Conservation (phyloP, 2,888 invertebrate genomes). For the Drosophila koepferae region DNA sequence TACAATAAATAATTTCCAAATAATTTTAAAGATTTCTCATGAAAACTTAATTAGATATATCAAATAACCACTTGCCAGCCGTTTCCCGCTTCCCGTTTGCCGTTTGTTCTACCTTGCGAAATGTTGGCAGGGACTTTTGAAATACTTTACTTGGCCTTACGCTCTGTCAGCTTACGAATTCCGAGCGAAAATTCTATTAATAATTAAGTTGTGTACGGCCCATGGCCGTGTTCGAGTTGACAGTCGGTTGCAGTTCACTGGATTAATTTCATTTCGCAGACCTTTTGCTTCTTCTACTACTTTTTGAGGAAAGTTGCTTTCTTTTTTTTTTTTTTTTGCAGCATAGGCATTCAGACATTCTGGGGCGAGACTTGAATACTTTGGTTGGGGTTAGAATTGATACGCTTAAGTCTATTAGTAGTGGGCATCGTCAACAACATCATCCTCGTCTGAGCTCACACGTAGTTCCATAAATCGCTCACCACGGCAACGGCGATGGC, state of each 20-base stretch:
- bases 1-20: neutral
- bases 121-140: neutral
- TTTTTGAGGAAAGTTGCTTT: conserved; percentile 14
- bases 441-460: conserved; percentile 22
- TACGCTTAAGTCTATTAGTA: conserved; percentile 60
- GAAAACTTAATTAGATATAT: conserved; percentile 2
- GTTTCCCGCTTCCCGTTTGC: conserved; percentile 3
- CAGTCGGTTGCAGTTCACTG: conserved; percentile 35
- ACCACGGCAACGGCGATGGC: conserved; percentile 7
- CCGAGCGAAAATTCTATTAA: conserved; percentile 32
- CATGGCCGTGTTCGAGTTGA: conserved; percentile 12
- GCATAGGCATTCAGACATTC: conserved; percentile 23
- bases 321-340: conserved; percentile 12
- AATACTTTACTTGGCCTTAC: conserved; percentile 1
- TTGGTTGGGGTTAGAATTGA: conserved; percentile 44
- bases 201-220: conserved; percentile 40
- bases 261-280: conserved; percentile 31
- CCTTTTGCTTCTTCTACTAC: neutral
- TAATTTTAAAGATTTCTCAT: conserved; percentile 3
- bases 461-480: conserved; percentile 58
- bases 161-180: conserved; percentile 7
- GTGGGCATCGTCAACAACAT: conserved; percentile 22
- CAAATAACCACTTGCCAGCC: conserved; percentile 3
- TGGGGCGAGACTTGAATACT: conserved; percentile 24
- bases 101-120: neutral